A percentile compares a stretch with the other conserved stretches of the same genome.
Evolutionary conservation across 2,797 vertebrate species (phyloP).

Genomic region (Spheniscus humboldti): DNA sequence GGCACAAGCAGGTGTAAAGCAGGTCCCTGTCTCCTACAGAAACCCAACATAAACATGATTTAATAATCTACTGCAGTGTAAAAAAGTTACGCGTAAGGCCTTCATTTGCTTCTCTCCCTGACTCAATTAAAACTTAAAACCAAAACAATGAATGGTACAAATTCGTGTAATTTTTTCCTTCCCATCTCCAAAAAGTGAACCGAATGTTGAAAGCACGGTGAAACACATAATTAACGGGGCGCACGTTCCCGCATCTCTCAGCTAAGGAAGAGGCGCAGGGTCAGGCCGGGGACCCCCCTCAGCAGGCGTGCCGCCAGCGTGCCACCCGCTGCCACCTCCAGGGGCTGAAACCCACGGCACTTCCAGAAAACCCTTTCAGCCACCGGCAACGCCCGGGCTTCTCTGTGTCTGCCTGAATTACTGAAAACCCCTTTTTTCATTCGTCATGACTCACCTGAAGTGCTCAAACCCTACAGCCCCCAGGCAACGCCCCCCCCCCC

Average conservation of each 20-base stretch:
- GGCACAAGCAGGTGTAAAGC: neutral
- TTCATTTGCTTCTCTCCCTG: neutral
- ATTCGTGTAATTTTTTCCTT: neutral
- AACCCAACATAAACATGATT: rapidly evolving
- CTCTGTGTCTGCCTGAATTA: neutral
- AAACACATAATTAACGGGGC: rapidly evolving
- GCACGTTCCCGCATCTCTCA: neutral
- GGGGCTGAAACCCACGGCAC: neutral
- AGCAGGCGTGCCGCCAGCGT: rapidly evolving
- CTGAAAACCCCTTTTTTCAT: neutral
- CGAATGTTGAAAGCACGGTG: rapidly evolving
- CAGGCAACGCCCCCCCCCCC: too few species aligned
- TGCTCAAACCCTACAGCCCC: neutral
- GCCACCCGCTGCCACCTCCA: neutral
- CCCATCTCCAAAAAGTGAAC: neutral
- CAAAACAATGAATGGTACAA: neutral
- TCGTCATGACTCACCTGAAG: neutral
- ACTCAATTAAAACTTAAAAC: neutral
- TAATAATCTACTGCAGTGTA: neutral
- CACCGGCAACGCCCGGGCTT: too few species aligned
- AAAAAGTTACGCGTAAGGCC: neutral
- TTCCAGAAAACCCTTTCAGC: neutral
- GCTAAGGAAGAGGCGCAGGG: rapidly evolving
- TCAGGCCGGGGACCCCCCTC: rapidly evolving
- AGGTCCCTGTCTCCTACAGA: neutral